Evolutionary conservation across 2,888 invertebrate species (phyloP).

Genomic region (Coleophora flavipennella): DNA sequence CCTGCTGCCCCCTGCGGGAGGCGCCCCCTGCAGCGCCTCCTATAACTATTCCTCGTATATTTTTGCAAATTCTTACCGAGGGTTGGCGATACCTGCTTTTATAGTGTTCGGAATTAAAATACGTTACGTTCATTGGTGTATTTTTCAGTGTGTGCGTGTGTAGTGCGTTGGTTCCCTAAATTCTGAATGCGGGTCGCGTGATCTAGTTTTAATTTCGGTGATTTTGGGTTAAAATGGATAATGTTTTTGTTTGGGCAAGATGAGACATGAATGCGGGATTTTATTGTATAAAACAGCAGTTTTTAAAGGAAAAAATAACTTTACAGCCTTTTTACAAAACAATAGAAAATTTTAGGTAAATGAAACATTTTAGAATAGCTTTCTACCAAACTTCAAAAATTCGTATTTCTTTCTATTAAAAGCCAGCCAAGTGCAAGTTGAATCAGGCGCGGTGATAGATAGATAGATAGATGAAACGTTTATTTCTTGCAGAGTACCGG

Average conservation of each 20-base stretch:
- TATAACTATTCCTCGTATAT: slow-evolving; percentile 67
- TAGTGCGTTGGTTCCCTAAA: slow-evolving; percentile 25
- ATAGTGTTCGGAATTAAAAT: slow-evolving; percentile 52
- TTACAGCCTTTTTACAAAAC: too few relatives aligned
- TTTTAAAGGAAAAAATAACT: too few relatives aligned
- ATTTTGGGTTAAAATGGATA: slow-evolving; percentile 39
- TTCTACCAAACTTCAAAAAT: too few relatives aligned
- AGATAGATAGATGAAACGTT: too few relatives aligned
- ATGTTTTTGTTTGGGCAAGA: slow-evolving; percentile 35
- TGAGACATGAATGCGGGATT: slow-evolving; percentile 30
- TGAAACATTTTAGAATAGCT: too few relatives aligned
- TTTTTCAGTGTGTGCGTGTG: slow-evolving; percentile 34
- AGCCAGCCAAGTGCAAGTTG: too few relatives aligned
- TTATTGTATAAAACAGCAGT: slow-evolving; percentile 3
- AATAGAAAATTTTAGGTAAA: too few relatives aligned
- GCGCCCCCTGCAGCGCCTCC: slow-evolving; percentile 26
- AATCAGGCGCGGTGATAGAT: too few relatives aligned
- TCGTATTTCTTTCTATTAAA: too few relatives aligned
- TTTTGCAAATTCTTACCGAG: slow-evolving; percentile 68
- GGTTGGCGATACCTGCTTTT: slow-evolving; percentile 64
- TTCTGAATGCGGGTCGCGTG: slow-evolving; percentile 63
- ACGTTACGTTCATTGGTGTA: slow-evolving; percentile 52
- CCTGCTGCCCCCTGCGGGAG: slow-evolving; percentile 46
- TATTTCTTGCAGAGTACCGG: too few relatives aligned
- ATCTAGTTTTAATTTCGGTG: slow-evolving; percentile 67